A percentile compares a stretch with the other conserved stretches of the same genome.
These are phyloP conservation scores for Zelostemma sp. DNA, from an alignment of 1,140 invertebrate species.

Conservation along the genomic window DNA sequence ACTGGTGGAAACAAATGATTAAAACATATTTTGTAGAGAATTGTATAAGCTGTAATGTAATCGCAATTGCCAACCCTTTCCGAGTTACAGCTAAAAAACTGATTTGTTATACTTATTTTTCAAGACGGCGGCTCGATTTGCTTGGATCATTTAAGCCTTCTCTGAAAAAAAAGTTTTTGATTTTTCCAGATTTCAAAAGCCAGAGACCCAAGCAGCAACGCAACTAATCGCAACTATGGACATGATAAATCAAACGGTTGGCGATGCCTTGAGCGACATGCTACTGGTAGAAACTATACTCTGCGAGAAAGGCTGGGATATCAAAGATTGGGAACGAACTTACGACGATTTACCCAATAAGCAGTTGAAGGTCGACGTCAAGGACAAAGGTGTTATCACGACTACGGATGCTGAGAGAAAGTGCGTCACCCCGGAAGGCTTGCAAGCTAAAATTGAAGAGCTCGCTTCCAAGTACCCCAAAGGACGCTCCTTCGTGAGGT, in stretches of 20 bases:
- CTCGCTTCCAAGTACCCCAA: slow-evolving; percentile 77
- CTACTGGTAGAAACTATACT: slow-evolving; percentile 94
- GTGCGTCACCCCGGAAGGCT: slow-evolving; percentile 82
- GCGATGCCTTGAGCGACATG: slow-evolving; percentile 97
- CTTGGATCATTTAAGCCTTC: no score
- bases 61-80: no score
- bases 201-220: slow-evolving; percentile 71
- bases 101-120: no score
- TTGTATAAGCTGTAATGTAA: no score
- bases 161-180: no score
- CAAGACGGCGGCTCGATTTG: no score
- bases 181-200: slow-evolving; percentile 33
- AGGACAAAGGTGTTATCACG: slow-evolving; percentile 86
- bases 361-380: slow-evolving; percentile 89
- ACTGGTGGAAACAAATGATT: no score
- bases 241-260: slow-evolving; percentile 95
- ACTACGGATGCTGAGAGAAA: slow-evolving; percentile 89
- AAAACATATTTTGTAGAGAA: no score
- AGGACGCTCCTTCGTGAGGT: slow-evolving; percentile 90
- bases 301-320: slow-evolving; percentile 81
- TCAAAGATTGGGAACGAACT: slow-evolving; percentile 82
- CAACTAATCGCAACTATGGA: slow-evolving; percentile 80
- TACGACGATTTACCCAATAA: slow-evolving; percentile 91
- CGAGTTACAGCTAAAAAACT: no score
- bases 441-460: slow-evolving; percentile 87